Evolutionary conservation across 2,797 vertebrate species (phyloP).

Genomic region (Meriones psammophilus): DNA sequence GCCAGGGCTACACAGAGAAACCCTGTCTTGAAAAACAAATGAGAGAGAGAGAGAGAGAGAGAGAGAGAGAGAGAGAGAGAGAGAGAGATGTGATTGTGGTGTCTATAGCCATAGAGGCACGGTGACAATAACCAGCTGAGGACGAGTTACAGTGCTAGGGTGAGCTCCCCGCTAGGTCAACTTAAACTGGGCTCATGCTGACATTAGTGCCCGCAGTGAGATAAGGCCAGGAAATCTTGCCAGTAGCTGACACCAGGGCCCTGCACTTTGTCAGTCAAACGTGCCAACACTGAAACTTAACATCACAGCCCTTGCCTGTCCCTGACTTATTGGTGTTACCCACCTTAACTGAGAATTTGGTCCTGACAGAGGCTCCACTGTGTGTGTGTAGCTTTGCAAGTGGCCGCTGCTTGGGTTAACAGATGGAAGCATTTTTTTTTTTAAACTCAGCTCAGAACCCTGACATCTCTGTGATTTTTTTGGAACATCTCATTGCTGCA

Average conservation of each 20-base stretch:
- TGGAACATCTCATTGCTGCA: neutral
- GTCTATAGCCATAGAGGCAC: neutral
- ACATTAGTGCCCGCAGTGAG: conserved; percentile 15
- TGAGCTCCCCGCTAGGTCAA: conserved; percentile 24
- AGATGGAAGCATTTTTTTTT: conserved; percentile 43
- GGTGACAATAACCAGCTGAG: neutral
- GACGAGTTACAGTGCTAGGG: neutral
- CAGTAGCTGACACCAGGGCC: conserved; percentile 12
- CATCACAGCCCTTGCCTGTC: neutral
- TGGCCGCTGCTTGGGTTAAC: neutral
- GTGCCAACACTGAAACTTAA: neutral
- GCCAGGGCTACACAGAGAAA: no score
- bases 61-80: neutral
- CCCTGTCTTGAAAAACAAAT: no score
- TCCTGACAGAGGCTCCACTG: neutral
- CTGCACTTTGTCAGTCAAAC: neutral
- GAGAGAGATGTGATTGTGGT: neutral
- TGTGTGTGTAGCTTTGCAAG: neutral
- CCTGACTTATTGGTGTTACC: neutral
- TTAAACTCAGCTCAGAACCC: neutral
- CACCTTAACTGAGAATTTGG: neutral
- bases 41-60: no score
- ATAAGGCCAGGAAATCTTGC: neutral
- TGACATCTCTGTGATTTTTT: neutral
- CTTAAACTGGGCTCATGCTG: conserved; percentile 38